Evolutionary conservation across 2,888 invertebrate genomes (phyloP).

Genomic region (Campoletis raptor): DNA sequence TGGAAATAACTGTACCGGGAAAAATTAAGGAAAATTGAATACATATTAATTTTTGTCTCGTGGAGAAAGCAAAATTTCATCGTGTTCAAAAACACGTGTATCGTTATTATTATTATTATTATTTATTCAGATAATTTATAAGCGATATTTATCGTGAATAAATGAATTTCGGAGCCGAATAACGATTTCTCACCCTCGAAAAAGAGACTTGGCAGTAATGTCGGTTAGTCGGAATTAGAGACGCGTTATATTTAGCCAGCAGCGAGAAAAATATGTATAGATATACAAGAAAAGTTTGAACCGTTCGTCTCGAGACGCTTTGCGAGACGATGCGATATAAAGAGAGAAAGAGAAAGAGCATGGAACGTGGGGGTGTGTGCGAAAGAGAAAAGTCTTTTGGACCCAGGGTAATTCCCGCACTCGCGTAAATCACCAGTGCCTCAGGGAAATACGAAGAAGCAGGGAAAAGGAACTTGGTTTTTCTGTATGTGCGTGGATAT

Average conservation of each 20-base stretch:
- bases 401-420: constrained; percentile 65
- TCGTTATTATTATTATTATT: background rate
- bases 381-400: constrained; percentile 39
- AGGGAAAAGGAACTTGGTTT: constrained; percentile 46
- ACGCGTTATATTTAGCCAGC: constrained; percentile 68
- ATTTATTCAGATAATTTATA: background rate
- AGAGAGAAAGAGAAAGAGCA: constrained; percentile 65
- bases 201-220: constrained; percentile 63
- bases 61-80: background rate
- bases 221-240: constrained; percentile 67
- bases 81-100: background rate
- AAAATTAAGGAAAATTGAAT: background rate
- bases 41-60: background rate
- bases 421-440: constrained; percentile 68
- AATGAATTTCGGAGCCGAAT: constrained; percentile 24
- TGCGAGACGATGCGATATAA: constrained; percentile 49
- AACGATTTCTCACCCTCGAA: constrained; percentile 62
- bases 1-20: background rate
- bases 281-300: constrained; percentile 34
- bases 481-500: background rate
- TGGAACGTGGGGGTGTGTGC: constrained; percentile 40
- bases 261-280: constrained; percentile 38
- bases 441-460: constrained; percentile 59
- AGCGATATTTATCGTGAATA: constrained; percentile 30
- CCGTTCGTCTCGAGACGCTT: constrained; percentile 58